Base-by-base conservation (phyloP, 2,113 vertebrate species). In the Pyrgilauda ruficollis region DNA sequence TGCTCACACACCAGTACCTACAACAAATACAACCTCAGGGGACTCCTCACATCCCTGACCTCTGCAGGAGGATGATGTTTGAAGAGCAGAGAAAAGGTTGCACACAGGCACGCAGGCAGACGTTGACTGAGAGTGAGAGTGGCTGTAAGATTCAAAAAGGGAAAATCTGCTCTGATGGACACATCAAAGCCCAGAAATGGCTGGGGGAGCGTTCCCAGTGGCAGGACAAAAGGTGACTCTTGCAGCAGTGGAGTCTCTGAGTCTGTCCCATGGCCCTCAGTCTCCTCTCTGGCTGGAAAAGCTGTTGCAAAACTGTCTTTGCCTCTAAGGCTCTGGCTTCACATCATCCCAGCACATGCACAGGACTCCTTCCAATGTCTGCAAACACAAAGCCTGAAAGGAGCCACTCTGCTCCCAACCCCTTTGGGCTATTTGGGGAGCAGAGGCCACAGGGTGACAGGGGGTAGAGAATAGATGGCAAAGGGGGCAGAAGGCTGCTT, bases 191-290 rank as follows among this genome's bases (percentile, higher is more conserved):
- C 53, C 41, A 84, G 56, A 63, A 96, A 68, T 21, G 61, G 62
- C 37, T 4, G 3, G 64, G 28, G 86, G 30, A 92, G 13, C 6
- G 0, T 66, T 89, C 85, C 76, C 90, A 72, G 72, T 0, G 8
- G 53, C 39, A 73, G 86, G 66, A 94, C 85, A 97, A 93, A 93
- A 95, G 88, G 94, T 89, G 90, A 56, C 53, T 90, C 87, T 27
- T 39, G n/a, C 1, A 2, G 56, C 73, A 90, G 37, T 53, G 90
- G 93, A 96, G 96, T 79, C 83, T 0, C 76, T 39, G 79, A 68
- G 93, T 95, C 93, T 95, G 75, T 88, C 76, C 79, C 10, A 0
- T 41, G 33, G 66, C 62, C 68, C 83, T 90, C 68, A 70, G 92
- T 33, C 90, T 94, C 72, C 5, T 1, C 56, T 72, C 83, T 84